These are phyloP conservation scores for Bubo bubo DNA, from an alignment of 2,113 vertebrate species.

Conservation along the genomic window DNA sequence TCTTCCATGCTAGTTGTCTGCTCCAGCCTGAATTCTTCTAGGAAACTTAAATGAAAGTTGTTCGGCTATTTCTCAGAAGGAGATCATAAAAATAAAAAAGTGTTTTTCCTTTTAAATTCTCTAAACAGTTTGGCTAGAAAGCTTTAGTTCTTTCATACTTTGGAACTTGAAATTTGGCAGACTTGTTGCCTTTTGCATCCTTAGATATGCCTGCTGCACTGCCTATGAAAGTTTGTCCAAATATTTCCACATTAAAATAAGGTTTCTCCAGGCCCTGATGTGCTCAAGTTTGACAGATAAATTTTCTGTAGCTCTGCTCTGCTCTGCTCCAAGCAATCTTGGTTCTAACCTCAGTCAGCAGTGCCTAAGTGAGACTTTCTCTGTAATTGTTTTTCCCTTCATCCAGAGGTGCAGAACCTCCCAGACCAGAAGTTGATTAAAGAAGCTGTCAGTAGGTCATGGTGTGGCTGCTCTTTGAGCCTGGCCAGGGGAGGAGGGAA, in stretches of 20 bases:
- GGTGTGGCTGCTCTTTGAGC: too few species aligned
- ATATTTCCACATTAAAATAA: not conserved
- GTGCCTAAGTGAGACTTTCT: not conserved
- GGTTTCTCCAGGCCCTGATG: not conserved
- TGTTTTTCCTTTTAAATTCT: not conserved
- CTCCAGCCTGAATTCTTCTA: not conserved
- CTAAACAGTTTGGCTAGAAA: not conserved
- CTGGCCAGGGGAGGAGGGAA: accelerated
- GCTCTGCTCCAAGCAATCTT: not conserved
- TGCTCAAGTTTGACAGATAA: not conserved
- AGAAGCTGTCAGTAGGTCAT: accelerated
- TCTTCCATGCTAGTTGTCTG: not conserved
- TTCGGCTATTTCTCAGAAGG: not conserved
- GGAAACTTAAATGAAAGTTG: not conserved
- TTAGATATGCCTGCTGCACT: not conserved
- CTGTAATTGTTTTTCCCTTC: not conserved
- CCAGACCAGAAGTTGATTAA: not conserved
- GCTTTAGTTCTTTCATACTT: not conserved
- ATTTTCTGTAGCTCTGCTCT: not conserved
- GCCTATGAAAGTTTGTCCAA: not conserved
- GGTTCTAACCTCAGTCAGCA: not conserved
- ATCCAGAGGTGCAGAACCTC: not conserved
- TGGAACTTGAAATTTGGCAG: not conserved
- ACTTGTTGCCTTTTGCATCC: not conserved
- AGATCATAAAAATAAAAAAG: not conserved